Conservation (phyloP, 2,113 vertebrate species). For the Daboia siamensis region DNA sequence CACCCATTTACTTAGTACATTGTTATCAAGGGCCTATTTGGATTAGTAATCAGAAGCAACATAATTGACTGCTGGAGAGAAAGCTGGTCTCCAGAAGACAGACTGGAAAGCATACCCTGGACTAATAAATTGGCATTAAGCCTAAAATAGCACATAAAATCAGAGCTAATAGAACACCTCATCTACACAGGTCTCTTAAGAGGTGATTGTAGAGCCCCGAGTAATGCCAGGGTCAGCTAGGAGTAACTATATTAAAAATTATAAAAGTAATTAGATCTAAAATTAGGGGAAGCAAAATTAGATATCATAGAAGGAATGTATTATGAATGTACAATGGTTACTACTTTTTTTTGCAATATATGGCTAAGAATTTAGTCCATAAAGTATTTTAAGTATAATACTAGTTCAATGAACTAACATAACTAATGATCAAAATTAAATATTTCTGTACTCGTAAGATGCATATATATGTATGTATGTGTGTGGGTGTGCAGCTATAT, state of each 20-base stretch:
- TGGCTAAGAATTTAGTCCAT: neutral
- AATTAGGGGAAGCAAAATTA: neutral
- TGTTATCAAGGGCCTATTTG: constrained; percentile 36
- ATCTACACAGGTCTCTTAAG: neutral
- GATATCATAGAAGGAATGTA: neutral
- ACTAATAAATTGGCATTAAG: neutral
- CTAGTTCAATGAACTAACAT: neutral
- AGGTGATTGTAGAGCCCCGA: neutral
- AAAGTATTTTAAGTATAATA: neutral
- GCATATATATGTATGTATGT: no score
- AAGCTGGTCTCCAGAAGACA: constrained; percentile 24
- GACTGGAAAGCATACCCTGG: neutral
- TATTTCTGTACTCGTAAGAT: neutral
- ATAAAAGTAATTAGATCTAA: constrained; percentile 1
- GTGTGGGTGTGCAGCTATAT: no score
- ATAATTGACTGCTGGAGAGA: constrained; percentile 16
- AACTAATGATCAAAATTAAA: neutral
- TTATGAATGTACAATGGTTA: neutral
- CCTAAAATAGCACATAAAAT: constrained; percentile 30
- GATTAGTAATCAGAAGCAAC: constrained; percentile 19
- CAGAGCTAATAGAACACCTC: neutral
- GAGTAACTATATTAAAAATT: constrained; percentile 15
- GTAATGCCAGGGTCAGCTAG: constrained; percentile 10
- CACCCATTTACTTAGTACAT: neutral
- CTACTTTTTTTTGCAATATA: neutral